A percentile compares a stretch with the other conserved stretches of the same genome.
These are phyloP conservation scores for Acromyrmex heyeri DNA, from an alignment of 1,140 invertebrate species.

Conservation along the genomic window DNA sequence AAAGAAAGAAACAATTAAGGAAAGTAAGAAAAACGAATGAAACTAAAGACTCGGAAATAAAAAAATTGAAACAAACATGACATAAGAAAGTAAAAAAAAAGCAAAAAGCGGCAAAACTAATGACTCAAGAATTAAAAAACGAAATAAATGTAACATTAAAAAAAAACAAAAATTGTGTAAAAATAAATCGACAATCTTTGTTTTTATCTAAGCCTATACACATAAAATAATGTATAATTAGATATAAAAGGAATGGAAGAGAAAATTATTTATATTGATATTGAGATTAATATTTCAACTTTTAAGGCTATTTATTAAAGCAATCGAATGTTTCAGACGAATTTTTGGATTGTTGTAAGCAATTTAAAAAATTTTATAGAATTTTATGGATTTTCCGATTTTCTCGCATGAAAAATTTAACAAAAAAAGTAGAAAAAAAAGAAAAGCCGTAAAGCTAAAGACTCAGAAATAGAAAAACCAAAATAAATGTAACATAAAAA, in stretches of 20 bases:
- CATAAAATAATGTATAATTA: too few relatives aligned
- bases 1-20: not conserved
- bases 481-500: not conserved
- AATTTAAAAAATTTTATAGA: not conserved
- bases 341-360: not conserved
- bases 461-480: not conserved
- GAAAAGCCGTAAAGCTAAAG: not conserved
- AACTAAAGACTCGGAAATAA: not conserved
- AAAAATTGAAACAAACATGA: slow-evolving; percentile 2
- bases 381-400: not conserved
- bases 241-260: too few relatives aligned
- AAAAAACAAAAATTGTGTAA: too few relatives aligned
- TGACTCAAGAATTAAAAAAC: too few relatives aligned
- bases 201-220: too few relatives aligned
- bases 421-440: not conserved
- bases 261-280: too few relatives aligned
- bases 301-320: not conserved
- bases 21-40: not conserved
- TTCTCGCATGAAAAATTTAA: not conserved
- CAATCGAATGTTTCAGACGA: not conserved
- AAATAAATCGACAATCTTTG: too few relatives aligned
- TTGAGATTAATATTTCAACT: not conserved
- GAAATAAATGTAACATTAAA: too few relatives aligned
- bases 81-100: too few relatives aligned
- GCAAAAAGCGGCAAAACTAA: too few relatives aligned